Conservation (phyloP, 2,888 invertebrate species). For the Allophyes oxyacanthae region DNA sequence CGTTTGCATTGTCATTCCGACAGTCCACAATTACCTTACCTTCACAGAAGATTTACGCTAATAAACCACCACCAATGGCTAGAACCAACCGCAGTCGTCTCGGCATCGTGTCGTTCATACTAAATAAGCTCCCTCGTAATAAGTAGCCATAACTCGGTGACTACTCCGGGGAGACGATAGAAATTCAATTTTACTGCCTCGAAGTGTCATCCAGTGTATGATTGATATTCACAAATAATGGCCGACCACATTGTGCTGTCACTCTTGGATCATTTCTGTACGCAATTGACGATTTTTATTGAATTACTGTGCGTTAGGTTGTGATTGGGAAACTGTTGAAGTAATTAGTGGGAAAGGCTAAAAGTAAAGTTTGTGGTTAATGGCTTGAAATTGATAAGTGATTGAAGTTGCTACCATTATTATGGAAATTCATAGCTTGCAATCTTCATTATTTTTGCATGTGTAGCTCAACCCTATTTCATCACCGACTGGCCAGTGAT, state of each 20-base stretch:
- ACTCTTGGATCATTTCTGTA: conserved; percentile 38
- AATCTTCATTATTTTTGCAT: no score
- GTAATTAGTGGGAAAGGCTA: conserved; percentile 28
- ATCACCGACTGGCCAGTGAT: no score
- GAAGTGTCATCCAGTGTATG: conserved; percentile 63
- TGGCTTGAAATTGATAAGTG: conserved; percentile 2
- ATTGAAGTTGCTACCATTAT: background rate
- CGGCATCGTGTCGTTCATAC: conserved; percentile 51
- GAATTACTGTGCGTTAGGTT: conserved; percentile 20
- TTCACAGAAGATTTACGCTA: conserved; percentile 53
- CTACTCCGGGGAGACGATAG: conserved; percentile 67
- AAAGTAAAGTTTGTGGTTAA: conserved; percentile 1
- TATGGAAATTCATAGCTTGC: no score
- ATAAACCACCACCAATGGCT: conserved; percentile 27
- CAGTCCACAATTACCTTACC: conserved; percentile 29
- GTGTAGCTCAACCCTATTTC: no score
- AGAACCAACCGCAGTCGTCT: conserved; percentile 48
- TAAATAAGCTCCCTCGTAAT: conserved; percentile 58
- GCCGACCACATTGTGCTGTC: conserved; percentile 71
- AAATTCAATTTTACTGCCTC: conserved; percentile 75
- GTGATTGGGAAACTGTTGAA: conserved; percentile 18
- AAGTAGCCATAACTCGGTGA: conserved; percentile 73
- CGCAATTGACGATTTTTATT: conserved; percentile 36
- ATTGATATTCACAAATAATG: conserved; percentile 76
- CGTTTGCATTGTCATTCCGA: conserved; percentile 10